Evolutionary conservation across 53 echinoderm and acorn worm species (phyloP).

Genomic region (Patiria pectinifera): DNA sequence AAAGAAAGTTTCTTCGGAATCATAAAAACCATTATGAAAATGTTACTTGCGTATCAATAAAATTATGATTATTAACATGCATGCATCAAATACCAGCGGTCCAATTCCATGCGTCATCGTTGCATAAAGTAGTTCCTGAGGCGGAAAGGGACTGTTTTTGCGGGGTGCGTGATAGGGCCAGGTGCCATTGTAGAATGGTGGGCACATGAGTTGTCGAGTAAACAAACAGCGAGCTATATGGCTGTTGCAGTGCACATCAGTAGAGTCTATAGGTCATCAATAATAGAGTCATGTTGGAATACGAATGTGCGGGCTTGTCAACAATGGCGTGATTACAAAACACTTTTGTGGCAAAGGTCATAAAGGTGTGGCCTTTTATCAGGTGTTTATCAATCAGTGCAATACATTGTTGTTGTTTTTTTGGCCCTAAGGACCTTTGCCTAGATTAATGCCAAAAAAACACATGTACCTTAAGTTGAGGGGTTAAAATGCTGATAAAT

Average conservation of each 20-base stretch:
- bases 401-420: not conserved
- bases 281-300: not conserved
- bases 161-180: conserved; percentile 20
- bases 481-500: not conserved
- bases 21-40: too few species aligned
- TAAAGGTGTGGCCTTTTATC: not conserved
- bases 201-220: not conserved
- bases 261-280: not conserved
- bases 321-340: not conserved
- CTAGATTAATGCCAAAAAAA: not conserved
- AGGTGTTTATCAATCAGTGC: not conserved
- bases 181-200: conserved; percentile 8
- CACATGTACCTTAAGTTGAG: not conserved
- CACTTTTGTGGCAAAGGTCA: not conserved
- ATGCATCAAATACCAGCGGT: not conserved
- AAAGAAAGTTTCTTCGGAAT: too few species aligned
- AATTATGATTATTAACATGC: conserved; percentile 14
- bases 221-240: not conserved
- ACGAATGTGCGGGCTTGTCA: not conserved
- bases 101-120: conserved; percentile 15
- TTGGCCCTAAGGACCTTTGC: not conserved
- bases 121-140: conserved; percentile 14
- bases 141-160: not conserved
- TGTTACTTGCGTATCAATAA: too few species aligned
- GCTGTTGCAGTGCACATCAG: not conserved